Evolutionary conservation across 1,140 invertebrate genomes (phyloP).

Genomic region (Gryon sp.): DNA sequence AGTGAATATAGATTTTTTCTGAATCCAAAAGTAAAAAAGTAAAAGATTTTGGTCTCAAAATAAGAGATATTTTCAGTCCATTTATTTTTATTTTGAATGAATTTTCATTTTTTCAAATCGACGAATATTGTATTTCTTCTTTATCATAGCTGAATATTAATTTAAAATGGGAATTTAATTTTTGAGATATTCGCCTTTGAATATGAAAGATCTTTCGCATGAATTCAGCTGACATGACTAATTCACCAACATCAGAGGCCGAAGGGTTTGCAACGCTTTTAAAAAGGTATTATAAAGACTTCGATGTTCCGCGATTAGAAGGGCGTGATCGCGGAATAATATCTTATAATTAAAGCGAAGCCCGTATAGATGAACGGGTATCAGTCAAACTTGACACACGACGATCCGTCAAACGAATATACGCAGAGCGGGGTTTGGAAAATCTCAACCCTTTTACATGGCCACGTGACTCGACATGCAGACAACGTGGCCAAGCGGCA

Average conservation of each 20-base stretch:
- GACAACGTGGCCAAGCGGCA: conserved; percentile 70
- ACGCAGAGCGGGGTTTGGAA: conserved; percentile 66
- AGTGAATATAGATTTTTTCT: too few relatives aligned
- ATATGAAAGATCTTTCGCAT: conserved; percentile 32
- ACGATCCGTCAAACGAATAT: conserved; percentile 75
- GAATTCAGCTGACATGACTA: conserved; percentile 28
- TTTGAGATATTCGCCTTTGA: conserved; percentile 44
- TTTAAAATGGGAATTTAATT: conserved; percentile 43
- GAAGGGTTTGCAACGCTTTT: conserved; percentile 45
- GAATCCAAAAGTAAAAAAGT: too few relatives aligned
- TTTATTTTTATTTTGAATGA: too few relatives aligned
- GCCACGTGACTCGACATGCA: conserved; percentile 77
- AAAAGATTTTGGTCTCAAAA: too few relatives aligned
- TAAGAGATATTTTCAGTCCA: too few relatives aligned
- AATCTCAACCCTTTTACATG: conserved; percentile 79
- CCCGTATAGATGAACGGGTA: conserved; percentile 70
- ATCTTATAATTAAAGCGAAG: conserved; percentile 79
- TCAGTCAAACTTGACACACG: conserved; percentile 78
- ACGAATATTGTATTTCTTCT: conserved; percentile 6
- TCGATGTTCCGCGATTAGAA: conserved; percentile 60
- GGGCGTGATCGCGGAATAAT: conserved; percentile 77
- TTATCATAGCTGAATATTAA: conserved; percentile 50
- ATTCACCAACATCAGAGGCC: conserved; percentile 35
- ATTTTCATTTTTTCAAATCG: too few relatives aligned
- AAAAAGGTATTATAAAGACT: conserved; percentile 64